These are phyloP conservation scores for Rhegmatorhina hoffmannsi DNA, from an alignment of 2,113 vertebrate genomes.

Conservation along the genomic window DNA sequence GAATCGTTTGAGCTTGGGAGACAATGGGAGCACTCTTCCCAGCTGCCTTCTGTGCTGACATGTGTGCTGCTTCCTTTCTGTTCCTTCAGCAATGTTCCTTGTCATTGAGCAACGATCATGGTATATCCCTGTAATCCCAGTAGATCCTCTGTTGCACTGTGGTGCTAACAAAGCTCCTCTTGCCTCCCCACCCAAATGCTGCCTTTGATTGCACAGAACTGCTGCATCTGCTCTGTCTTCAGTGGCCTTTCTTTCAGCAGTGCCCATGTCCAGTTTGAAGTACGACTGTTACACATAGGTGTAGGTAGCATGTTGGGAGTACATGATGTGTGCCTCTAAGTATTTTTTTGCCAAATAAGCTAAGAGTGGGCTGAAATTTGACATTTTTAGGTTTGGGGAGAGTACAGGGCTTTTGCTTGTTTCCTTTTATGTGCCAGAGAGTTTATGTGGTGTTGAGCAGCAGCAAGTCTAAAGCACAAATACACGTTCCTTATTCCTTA, in stretches of 20 bases:
- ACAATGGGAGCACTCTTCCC: background rate
- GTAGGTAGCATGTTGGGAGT: background rate
- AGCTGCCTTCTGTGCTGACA: background rate
- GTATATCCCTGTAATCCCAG: background rate
- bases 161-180: background rate
- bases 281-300: fast-evolving
- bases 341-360: background rate
- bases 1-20: background rate
- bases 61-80: background rate
- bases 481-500: background rate
- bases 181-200: background rate
- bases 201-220: background rate
- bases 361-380: background rate
- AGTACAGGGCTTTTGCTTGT: background rate
- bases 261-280: background rate
- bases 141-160: background rate
- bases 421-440: background rate
- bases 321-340: background rate
- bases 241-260: background rate
- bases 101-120: background rate
- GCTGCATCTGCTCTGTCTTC: background rate
- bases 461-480: background rate
- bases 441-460: background rate
- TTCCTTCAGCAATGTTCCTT: background rate
- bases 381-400: background rate